Evolutionary conservation across 2,797 vertebrate species (phyloP).

Genomic region (Girardinus metallicus): DNA sequence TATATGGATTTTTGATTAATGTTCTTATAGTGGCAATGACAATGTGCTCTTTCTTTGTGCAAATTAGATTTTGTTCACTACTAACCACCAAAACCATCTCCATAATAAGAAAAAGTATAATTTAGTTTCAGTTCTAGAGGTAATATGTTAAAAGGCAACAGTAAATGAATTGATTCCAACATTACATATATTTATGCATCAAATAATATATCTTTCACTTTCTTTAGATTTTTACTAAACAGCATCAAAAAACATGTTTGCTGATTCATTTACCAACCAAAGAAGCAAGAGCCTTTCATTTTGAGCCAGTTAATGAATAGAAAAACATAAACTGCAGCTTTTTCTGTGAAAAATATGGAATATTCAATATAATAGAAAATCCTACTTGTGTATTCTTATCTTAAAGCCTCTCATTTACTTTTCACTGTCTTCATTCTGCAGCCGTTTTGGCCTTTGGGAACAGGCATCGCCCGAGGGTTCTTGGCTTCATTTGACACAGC

Average conservation of each 20-base stretch:
- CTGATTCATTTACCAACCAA: neutral
- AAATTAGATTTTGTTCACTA: neutral
- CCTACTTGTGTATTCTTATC: neutral
- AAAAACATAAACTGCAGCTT: neutral
- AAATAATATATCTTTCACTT: neutral
- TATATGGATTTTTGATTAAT: no score
- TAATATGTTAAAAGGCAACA: neutral
- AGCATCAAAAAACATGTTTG: neutral
- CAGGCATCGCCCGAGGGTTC: slow-evolving; percentile 92
- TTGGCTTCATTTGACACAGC: slow-evolving; percentile 89
- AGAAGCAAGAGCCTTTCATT: neutral
- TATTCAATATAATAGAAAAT: neutral
- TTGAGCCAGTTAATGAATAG: neutral
- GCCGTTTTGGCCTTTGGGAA: slow-evolving; percentile 97
- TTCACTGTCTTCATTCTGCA: slow-evolving; percentile 53
- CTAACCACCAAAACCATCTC: no score
- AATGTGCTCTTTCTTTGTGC: neutral
- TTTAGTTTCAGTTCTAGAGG: neutral
- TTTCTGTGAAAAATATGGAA: neutral
- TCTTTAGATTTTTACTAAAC: neutral
- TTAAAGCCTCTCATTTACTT: neutral
- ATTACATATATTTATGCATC: neutral
- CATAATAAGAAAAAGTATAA: no score
- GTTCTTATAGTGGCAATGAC: no score
- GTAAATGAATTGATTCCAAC: neutral